Percentiles rank a stretch among this genome's conserved stretches.
Evolutionary conservation across 2,797 vertebrate genomes (phyloP).

Genomic region (Ctenochaetus hawaiiensis): DNA sequence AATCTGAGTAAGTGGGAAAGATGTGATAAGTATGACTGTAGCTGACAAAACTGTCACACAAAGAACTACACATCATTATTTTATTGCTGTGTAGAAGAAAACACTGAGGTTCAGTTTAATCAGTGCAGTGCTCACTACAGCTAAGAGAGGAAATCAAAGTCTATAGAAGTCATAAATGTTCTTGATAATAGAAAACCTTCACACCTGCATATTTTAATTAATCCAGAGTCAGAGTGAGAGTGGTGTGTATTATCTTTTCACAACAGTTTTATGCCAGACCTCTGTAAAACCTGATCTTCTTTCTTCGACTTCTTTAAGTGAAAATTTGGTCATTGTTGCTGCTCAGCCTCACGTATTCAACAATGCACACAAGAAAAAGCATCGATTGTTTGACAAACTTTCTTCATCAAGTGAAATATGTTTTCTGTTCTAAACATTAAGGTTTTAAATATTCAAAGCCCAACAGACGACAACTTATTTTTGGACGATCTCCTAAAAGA

Average conservation of each 20-base stretch:
- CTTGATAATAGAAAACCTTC: not conserved
- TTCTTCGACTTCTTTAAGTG: not conserved
- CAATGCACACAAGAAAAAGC: not conserved
- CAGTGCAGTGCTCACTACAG: not conserved
- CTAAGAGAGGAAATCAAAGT: not conserved
- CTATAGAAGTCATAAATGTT: not conserved
- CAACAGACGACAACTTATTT: not conserved
- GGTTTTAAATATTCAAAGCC: not conserved
- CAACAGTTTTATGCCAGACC: not conserved
- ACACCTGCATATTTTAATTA: not conserved
- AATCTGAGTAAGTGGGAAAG: conserved; percentile 34
- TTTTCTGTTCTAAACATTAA: not conserved
- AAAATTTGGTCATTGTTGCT: not conserved
- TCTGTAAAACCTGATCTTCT: too few species aligned
- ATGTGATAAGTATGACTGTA: conserved; percentile 23
- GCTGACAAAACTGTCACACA: conserved; percentile 3
- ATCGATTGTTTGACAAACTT: not conserved
- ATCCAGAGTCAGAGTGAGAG: not conserved
- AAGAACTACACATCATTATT: conserved; percentile 31
- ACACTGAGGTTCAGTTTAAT: not conserved
- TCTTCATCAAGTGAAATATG: not conserved
- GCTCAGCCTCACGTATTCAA: not conserved
- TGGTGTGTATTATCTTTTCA: not conserved
- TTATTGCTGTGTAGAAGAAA: not conserved
- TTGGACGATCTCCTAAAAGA: too few species aligned